Conservation (phyloP, 1,140 invertebrate genomes). For the Magallana angulata region DNA sequence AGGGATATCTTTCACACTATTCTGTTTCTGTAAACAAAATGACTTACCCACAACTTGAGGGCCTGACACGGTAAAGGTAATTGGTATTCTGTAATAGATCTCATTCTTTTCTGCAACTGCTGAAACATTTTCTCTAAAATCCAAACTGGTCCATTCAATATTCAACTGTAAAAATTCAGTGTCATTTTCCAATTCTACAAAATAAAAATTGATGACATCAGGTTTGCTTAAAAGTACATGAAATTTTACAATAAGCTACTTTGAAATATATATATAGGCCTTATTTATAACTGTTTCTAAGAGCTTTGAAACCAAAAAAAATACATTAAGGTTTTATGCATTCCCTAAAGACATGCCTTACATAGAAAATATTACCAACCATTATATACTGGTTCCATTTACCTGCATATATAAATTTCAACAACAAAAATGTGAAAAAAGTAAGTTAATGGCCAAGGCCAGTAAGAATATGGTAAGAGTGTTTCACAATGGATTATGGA, state of each 20-base stretch:
- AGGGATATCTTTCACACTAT: no score
- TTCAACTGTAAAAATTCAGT: not conserved
- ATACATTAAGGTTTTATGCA: not conserved
- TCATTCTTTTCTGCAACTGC: not conserved
- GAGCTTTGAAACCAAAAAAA: not conserved
- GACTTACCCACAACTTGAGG: not conserved
- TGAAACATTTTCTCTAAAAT: not conserved
- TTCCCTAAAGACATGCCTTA: not conserved
- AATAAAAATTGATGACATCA: not conserved
- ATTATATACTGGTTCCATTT: not conserved
- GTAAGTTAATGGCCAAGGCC: no score
- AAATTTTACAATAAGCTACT: no score
- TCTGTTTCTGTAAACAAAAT: no score
- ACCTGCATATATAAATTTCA: not conserved
- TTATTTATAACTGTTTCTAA: not conserved
- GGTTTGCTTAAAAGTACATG: not conserved
- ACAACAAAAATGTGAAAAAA: no score
- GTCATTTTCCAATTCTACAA: not conserved
- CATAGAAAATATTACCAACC: not conserved
- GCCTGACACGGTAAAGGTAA: not conserved
- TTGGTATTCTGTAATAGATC: not conserved
- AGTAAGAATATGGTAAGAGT: no score
- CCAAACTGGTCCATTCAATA: not conserved
- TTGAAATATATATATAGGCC: no score
- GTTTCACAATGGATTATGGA: no score